These are phyloP conservation scores for Lathamus discolor DNA, from an alignment of 2,113 vertebrate species.

Conservation along the genomic window DNA sequence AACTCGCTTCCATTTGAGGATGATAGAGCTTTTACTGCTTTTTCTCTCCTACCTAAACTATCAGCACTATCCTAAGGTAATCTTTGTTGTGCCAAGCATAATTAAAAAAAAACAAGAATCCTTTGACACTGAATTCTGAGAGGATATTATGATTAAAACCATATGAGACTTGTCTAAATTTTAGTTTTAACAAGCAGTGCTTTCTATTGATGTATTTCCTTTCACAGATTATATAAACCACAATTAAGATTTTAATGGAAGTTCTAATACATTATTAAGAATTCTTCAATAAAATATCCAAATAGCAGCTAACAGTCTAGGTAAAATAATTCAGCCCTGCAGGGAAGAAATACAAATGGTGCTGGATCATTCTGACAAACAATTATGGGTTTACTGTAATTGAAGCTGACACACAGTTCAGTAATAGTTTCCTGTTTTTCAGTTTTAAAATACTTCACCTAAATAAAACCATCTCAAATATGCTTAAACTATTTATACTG, in stretches of 20 bases:
- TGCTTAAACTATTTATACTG: neutral
- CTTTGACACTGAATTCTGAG: neutral
- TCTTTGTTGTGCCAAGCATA: neutral
- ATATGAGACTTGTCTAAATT: neutral
- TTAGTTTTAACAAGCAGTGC: neutral
- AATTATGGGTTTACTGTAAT: constrained; percentile 10
- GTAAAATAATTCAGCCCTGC: constrained; percentile 24
- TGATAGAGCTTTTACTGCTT: neutral
- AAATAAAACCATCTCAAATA: constrained; percentile 21
- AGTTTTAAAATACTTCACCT: constrained; percentile 13
- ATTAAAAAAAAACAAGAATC: neutral
- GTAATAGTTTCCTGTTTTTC: constrained; percentile 51
- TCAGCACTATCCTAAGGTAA: neutral
- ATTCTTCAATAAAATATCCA: neutral
- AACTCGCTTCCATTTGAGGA: neutral
- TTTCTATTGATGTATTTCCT: neutral
- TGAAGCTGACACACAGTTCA: constrained; percentile 2
- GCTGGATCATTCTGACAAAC: constrained; percentile 5
- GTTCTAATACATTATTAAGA: neutral
- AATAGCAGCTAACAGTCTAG: neutral
- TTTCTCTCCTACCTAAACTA: neutral
- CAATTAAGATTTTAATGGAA: neutral
- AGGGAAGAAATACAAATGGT: neutral
- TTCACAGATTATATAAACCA: neutral
- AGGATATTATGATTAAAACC: neutral